Evolutionary conservation across 2,113 vertebrate species (phyloP).

Genomic region (Clarias magur): DNA sequence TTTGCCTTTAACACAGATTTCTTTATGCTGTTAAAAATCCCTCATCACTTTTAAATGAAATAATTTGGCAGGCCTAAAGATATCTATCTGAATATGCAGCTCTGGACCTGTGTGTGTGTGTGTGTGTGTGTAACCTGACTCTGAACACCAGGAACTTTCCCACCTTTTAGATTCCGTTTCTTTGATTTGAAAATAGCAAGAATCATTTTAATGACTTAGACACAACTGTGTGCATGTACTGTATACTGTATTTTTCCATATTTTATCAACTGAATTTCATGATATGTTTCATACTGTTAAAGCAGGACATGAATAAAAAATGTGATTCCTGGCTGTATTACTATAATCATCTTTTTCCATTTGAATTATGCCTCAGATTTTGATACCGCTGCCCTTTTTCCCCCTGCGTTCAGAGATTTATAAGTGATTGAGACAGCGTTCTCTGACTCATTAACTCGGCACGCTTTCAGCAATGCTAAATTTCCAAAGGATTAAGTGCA

Average conservation of each 20-base stretch:
- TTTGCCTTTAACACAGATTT: neutral
- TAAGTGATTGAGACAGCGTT: constrained; percentile 85
- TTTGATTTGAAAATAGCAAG: too few species aligned
- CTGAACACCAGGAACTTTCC: neutral
- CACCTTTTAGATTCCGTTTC: neutral
- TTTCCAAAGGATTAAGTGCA: constrained; percentile 86
- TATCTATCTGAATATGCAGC: neutral
- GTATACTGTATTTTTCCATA: too few species aligned
- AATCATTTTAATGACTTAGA: neutral
- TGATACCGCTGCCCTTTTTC: constrained; percentile 14
- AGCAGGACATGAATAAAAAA: neutral
- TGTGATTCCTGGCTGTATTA: neutral
- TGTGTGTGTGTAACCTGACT: neutral
- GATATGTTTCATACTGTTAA: neutral
- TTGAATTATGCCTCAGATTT: constrained; percentile 16
- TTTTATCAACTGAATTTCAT: neutral
- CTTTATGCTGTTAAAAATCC: neutral
- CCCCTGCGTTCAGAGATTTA: constrained; percentile 75
- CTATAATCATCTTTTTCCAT: constrained; percentile 12
- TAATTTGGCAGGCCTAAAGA: neutral
- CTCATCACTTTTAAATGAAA: neutral
- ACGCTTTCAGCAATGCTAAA: constrained; percentile 81
- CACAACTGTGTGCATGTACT: neutral
- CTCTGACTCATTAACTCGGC: constrained; percentile 90
- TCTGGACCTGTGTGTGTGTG: neutral